phyloP scores from a whole-genome alignment of 2,113 vertebrate genomes.

The Atractosteus spatula region DNA sequence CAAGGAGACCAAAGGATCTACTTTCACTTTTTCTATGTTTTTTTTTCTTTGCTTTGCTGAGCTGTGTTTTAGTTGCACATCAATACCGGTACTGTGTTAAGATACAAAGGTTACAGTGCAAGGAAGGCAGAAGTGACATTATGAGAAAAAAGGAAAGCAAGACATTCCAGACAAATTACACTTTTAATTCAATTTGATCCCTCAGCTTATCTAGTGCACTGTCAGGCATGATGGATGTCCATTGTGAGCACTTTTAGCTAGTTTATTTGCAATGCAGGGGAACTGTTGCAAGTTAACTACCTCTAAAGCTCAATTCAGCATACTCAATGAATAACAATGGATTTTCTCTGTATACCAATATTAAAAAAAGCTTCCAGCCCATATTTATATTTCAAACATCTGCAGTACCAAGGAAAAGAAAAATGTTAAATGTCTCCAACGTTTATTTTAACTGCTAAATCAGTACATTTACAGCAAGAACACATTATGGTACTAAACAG shows the following conservation, averaged over 20 bases:
- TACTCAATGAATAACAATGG: too few relatives aligned
- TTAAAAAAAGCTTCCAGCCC: too few relatives aligned
- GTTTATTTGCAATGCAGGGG: not conserved
- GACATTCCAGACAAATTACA: not conserved
- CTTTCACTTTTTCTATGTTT: not conserved
- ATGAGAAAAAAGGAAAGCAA: not conserved
- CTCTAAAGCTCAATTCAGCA: too few relatives aligned
- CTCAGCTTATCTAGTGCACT: not conserved
- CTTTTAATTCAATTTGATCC: slow-evolving; percentile 1
- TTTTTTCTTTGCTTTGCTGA: slow-evolving; percentile 2
- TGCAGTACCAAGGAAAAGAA: too few relatives aligned
- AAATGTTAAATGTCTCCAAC: too few relatives aligned
- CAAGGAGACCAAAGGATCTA: slow-evolving; percentile 7
- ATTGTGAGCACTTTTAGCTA: not conserved
- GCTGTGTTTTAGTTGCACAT: not conserved
- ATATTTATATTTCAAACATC: too few relatives aligned
- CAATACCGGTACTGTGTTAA: not conserved
- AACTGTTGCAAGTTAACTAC: not conserved
- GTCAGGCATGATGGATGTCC: not conserved
- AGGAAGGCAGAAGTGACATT: not conserved
- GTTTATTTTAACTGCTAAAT: too few relatives aligned
- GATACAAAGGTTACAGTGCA: not conserved
- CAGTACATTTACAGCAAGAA: too few relatives aligned
- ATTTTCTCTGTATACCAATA: too few relatives aligned
- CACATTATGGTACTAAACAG: too few relatives aligned